Conservation (phyloP, 2,888 invertebrate genomes). For the Podabrus alpinus region DNA sequence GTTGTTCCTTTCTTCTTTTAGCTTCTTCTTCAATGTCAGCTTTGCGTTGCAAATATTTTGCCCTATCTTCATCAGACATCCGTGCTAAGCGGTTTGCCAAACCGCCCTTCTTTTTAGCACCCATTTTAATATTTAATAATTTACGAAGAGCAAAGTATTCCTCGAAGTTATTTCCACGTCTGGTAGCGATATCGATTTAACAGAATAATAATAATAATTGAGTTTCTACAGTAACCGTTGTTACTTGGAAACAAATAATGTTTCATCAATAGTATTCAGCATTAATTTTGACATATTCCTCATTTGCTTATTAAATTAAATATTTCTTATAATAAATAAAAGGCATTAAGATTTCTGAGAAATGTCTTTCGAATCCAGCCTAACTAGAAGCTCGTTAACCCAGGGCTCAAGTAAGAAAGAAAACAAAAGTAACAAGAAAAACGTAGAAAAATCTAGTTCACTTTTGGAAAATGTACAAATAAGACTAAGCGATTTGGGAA, state of each 20-base stretch:
- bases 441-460: neutral
- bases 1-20: constrained; percentile 75
- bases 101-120: constrained; percentile 66
- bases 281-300: neutral
- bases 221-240: neutral
- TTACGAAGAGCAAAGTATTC: neutral
- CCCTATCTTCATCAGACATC: constrained; percentile 84
- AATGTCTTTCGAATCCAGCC: neutral
- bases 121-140: constrained; percentile 47
- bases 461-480: neutral
- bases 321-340: no score
- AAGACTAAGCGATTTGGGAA: constrained; percentile 9
- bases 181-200: neutral
- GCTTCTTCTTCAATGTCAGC: constrained; percentile 85
- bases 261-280: neutral
- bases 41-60: constrained; percentile 78
- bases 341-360: neutral
- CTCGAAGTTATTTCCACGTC: neutral
- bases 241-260: neutral
- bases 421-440: neutral
- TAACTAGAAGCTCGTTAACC: neutral
- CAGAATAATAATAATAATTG: neutral
- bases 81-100: constrained; percentile 77
- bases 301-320: no score
- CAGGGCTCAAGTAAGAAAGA: neutral